phyloP scores from a whole-genome alignment of 2,113 vertebrate genomes.

The Embiotoca jacksoni region DNA sequence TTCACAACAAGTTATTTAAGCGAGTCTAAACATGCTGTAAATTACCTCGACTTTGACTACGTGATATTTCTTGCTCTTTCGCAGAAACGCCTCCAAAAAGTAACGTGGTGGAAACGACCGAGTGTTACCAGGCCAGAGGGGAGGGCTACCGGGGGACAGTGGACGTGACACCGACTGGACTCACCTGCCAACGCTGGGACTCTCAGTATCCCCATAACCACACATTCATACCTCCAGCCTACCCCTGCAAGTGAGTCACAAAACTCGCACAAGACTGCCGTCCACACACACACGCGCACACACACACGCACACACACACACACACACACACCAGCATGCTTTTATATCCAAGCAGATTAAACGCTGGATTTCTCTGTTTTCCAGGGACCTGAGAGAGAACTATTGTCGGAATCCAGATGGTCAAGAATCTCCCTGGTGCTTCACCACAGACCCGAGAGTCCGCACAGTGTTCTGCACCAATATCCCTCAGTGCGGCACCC shows the following conservation, averaged over 20 bases:
- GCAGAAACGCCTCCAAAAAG: constrained; percentile 70
- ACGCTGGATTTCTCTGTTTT: constrained; percentile 35
- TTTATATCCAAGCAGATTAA: constrained; percentile 79
- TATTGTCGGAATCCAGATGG: constrained; percentile 98
- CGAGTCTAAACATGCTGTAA: not conserved
- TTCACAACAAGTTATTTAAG: not conserved
- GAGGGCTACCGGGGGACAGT: constrained; percentile 90
- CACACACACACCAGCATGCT: constrained; percentile 51
- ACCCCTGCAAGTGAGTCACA: constrained; percentile 95
- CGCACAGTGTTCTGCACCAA: constrained; percentile 92
- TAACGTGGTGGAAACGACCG: constrained; percentile 78
- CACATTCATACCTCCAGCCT: constrained; percentile 91
- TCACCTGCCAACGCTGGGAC: constrained; percentile 94
- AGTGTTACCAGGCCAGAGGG: constrained; percentile 89
- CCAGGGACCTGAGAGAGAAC: constrained; percentile 95
- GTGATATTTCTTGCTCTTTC: constrained; percentile 4
- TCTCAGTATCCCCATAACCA: constrained; percentile 95
- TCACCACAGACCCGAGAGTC: constrained; percentile 94
- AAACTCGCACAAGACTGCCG: constrained; percentile 9
- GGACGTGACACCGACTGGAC: constrained; percentile 88
- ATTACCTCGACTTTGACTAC: not conserved
- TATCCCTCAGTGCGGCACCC: constrained; percentile 91
- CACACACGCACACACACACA: constrained; percentile 10
- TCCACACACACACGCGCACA: constrained; percentile 25
- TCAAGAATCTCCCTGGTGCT: constrained; percentile 96